Conservation (phyloP, 2,888 invertebrate genomes). For the Siphonodentalium dalli region DNA sequence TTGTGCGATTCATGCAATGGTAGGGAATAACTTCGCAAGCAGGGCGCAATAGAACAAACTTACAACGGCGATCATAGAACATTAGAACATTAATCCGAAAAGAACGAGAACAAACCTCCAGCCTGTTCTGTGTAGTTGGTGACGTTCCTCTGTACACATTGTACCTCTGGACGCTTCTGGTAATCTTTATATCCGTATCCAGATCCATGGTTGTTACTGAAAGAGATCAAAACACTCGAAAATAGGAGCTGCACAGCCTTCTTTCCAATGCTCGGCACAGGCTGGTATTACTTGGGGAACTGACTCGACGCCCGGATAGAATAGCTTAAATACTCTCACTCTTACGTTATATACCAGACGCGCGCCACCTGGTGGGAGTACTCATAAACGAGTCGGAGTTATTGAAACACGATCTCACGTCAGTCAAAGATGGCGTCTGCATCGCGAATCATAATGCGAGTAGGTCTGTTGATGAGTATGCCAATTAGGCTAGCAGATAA, state of each 20-base stretch:
- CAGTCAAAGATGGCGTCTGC: too few species aligned
- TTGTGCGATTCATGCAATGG: too few species aligned
- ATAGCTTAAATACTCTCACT: constrained; percentile 52
- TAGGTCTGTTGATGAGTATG: too few species aligned
- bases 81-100: neutral
- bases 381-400: constrained; percentile 20
- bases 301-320: too few species aligned
- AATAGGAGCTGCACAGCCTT: constrained; percentile 27
- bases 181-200: constrained; percentile 30
- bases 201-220: constrained; percentile 22
- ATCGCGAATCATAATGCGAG: too few species aligned
- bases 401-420: too few species aligned
- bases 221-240: constrained; percentile 7
- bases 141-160: constrained; percentile 65
- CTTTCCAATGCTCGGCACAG: constrained; percentile 32
- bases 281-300: constrained; percentile 37
- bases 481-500: too few species aligned
- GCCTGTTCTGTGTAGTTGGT: constrained; percentile 60
- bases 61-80: constrained; percentile 3
- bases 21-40: too few species aligned
- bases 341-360: constrained; percentile 41
- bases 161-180: constrained; percentile 47
- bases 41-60: neutral
- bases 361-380: constrained; percentile 39
- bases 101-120: constrained; percentile 56